phyloP scores from a whole-genome alignment of 2,113 vertebrate genomes.

The Hemichromis elongatus region DNA sequence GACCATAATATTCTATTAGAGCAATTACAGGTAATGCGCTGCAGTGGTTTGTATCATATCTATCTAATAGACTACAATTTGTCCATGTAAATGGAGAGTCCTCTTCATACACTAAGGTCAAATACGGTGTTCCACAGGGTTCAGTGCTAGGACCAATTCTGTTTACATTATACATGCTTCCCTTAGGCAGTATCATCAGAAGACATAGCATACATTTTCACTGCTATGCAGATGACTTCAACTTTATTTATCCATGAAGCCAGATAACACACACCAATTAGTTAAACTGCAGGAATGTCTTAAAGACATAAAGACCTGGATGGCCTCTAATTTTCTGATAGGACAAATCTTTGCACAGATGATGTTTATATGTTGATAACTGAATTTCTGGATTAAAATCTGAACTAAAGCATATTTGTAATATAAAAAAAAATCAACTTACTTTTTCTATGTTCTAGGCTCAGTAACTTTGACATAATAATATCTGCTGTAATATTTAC shows the following conservation, averaged over 20 bases:
- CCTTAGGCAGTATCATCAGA: accelerated
- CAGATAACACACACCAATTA: too few species aligned
- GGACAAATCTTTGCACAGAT: too few species aligned
- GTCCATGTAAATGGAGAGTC: background rate
- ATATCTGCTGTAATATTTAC: background rate
- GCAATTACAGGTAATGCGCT: accelerated
- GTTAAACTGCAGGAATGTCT: too few species aligned
- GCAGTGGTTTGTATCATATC: background rate
- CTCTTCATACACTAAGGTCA: background rate
- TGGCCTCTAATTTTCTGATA: background rate
- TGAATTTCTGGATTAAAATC: too few species aligned
- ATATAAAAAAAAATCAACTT: background rate
- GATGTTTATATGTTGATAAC: too few species aligned
- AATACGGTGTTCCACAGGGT: background rate
- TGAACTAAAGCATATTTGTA: too few species aligned
- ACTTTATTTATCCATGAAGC: too few species aligned
- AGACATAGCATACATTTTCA: too few species aligned
- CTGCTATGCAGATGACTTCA: too few species aligned
- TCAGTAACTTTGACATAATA: too few species aligned
- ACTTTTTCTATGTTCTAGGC: too few species aligned
- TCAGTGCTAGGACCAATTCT: background rate
- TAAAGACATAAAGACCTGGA: too few species aligned
- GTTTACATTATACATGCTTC: background rate
- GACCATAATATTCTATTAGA: background rate
- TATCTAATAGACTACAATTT: accelerated